Conservation (phyloP, 2,113 vertebrate species). For the Spilogale gracilis region DNA sequence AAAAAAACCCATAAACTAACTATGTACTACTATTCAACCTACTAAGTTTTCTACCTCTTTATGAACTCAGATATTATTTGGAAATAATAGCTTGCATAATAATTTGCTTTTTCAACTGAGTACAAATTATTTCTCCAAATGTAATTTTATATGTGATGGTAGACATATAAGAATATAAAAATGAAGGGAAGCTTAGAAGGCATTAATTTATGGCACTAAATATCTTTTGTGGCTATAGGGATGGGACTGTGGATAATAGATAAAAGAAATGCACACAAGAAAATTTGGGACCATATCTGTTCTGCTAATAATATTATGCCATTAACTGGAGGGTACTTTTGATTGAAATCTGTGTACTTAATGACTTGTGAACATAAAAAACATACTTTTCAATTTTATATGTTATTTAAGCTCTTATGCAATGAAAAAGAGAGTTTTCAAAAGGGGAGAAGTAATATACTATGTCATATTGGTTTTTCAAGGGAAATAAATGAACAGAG, state of each 20-base stretch:
- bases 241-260: not conserved
- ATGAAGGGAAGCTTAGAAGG: not conserved
- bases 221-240: not conserved
- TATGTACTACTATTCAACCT: not conserved
- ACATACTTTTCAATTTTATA: not conserved
- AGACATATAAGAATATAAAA: not conserved
- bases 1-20: not conserved
- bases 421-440: not conserved
- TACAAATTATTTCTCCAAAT: not conserved
- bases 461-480: not conserved
- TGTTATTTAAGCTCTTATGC: conserved; percentile 16
- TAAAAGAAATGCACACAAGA: not conserved
- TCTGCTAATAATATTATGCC: not conserved
- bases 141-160: not conserved
- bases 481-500: not conserved
- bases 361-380: not conserved
- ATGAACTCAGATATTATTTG: not conserved
- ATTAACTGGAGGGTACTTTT: not conserved
- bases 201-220: not conserved
- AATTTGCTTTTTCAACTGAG: not conserved
- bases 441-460: not conserved
- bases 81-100: not conserved
- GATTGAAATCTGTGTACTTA: not conserved
- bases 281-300: not conserved
- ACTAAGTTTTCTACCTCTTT: not conserved